These are phyloP conservation scores for Cettia cetti DNA, from an alignment of 2,113 vertebrate genomes.

Conservation along the genomic window DNA sequence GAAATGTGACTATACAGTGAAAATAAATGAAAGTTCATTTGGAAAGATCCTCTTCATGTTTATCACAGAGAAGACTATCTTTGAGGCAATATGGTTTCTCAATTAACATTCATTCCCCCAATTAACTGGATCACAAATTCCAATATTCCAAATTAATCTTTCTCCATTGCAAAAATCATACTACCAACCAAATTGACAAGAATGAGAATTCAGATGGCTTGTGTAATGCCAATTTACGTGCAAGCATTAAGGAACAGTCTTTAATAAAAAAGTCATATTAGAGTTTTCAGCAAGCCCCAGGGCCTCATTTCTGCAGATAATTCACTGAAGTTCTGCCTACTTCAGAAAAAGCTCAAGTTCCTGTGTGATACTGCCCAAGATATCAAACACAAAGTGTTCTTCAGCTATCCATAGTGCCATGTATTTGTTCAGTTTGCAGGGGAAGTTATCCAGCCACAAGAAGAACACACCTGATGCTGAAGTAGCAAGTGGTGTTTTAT, in stretches of 20 bases:
- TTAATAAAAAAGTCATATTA: not conserved
- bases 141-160: not conserved
- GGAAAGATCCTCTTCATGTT: not conserved
- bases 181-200: not conserved
- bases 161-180: not conserved
- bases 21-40: not conserved
- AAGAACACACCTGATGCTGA: not conserved
- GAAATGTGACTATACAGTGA: not conserved
- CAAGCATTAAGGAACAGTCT: not conserved
- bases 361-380: not conserved
- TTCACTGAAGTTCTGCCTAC: not conserved
- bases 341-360: not conserved
- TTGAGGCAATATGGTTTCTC: not conserved
- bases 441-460: not conserved
- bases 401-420: fast-evolving
- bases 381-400: not conserved
- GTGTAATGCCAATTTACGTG: not conserved
- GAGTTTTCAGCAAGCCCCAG: not conserved
- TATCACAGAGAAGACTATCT: not conserved
- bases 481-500: not conserved
- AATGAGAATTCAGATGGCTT: not conserved
- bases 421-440: not conserved
- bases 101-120: not conserved
- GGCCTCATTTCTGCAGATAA: not conserved
- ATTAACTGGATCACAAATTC: not conserved